phyloP scores from a whole-genome alignment of 2,888 invertebrate genomes.

The Junonia oenone region DNA sequence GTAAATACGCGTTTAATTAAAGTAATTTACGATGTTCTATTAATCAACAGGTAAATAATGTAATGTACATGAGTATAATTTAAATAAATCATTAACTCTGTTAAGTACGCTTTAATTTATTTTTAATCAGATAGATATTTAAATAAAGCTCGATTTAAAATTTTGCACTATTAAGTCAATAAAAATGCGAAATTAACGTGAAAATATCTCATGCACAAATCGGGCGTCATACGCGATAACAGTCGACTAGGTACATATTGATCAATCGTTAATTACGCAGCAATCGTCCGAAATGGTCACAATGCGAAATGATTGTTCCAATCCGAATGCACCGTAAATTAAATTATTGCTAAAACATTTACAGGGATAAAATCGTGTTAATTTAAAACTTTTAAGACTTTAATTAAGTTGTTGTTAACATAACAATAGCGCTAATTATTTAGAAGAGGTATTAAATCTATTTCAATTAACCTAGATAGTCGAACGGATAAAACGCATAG shows the following conservation, averaged over 20 bases:
- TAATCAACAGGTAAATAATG: not conserved
- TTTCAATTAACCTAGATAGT: no score
- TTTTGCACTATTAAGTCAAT: not conserved
- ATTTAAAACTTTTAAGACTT: not conserved
- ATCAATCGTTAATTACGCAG: conserved; percentile 16
- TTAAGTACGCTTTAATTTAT: not conserved
- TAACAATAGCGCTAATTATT: no score
- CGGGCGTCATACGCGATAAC: not conserved
- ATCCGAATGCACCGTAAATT: not conserved
- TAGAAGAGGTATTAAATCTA: not conserved
- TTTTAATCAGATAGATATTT: not conserved
- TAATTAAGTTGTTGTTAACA: not conserved
- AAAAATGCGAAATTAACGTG: not conserved
- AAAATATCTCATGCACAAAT: not conserved
- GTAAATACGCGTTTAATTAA: not conserved
- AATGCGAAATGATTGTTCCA: conserved; percentile 7
- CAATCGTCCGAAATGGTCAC: conserved; percentile 6
- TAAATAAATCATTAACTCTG: not conserved
- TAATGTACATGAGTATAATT: not conserved
- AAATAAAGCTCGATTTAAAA: not conserved
- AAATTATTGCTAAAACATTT: not conserved
- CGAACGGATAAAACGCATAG: no score
- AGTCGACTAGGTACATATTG: conserved; percentile 18
- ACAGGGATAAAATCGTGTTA: not conserved
- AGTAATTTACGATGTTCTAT: not conserved